phyloP scores from a whole-genome alignment of 2,888 invertebrate species.

The Eupeodes luniger region DNA sequence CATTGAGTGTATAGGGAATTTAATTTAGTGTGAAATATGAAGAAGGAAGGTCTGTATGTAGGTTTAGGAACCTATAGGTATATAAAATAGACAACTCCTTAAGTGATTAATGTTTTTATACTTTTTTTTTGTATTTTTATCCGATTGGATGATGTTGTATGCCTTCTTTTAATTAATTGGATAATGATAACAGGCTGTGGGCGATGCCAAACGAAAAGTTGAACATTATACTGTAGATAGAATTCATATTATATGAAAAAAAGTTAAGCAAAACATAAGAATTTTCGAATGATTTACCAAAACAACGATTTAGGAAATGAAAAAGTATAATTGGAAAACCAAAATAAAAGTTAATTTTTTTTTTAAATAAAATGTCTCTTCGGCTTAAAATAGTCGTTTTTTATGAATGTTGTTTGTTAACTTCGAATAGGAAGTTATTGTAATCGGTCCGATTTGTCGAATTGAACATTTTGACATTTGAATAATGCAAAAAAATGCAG shows the following conservation, averaged over 20 bases:
- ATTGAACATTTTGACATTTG: too few relatives aligned
- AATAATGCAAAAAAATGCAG: too few relatives aligned
- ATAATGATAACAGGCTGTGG: slow-evolving; percentile 8
- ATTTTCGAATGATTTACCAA: too few relatives aligned
- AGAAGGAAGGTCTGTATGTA: background rate
- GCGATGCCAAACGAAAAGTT: background rate
- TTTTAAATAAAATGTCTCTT: too few relatives aligned
- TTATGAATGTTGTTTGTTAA: too few relatives aligned
- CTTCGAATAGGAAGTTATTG: too few relatives aligned
- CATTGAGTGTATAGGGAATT: slow-evolving; percentile 1
- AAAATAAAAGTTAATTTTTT: too few relatives aligned
- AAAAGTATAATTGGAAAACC: too few relatives aligned
- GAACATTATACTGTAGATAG: background rate
- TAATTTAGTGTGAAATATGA: slow-evolving; percentile 9
- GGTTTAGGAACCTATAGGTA: too few relatives aligned
- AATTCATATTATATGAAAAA: background rate
- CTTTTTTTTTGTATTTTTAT: background rate
- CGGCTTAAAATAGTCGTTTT: too few relatives aligned
- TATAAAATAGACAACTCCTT: background rate
- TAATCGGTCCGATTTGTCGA: too few relatives aligned
- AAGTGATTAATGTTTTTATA: slow-evolving; percentile 2
- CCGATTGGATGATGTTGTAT: background rate
- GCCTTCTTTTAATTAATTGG: slow-evolving; percentile 12
- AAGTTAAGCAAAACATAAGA: background rate
- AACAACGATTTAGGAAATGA: too few relatives aligned